Evolutionary conservation across 2,113 vertebrate genomes (phyloP), one percentile per base, ranked within the genome.

Genomic region (Fukomys damarensis): DNA sequence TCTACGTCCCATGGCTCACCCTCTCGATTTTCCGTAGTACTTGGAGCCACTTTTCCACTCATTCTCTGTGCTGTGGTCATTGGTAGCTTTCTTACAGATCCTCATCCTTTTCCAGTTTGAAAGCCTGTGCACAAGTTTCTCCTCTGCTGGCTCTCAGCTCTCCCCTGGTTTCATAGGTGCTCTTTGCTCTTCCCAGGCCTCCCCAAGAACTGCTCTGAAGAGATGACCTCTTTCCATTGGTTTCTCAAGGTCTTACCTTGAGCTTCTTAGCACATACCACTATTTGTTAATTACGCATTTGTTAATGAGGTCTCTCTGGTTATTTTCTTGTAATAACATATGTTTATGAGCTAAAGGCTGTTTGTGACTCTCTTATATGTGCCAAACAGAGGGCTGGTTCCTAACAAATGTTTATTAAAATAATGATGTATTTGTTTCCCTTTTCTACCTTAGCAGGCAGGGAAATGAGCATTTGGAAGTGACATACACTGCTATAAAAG

Each of bases 1-100:
- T 7, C 28, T 30, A 24, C 16, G 46, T 24, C 14, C 12, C 20
- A 2, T 2, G 10, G 58, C 1, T 10, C 46, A 10, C 0, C 7
- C 5, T 24, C 26, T 2, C 19, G 26, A 49, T 19, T 30, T 94
- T n/a, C 12, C n/a, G 2, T 56, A 54, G 70, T 20, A 16, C 59
- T 32, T 70, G 61, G 83, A 76, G 17, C 5, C 52, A 12, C 46
- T 35, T 10, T 65, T 2, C 30, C 35, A 14, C 16, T 70, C n/a
- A 9, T 49, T 81, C 9, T 76, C 24, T 88, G 52, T 54, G 41
- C 35, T 68, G 0, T 1, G 12, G 35, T 32, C 68, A 4, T 30
- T 70, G 2, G 49, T 7, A 46, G 7, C 24, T 93, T 61, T 41
- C 41, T 96, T 68, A 43, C 20, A 82, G 43, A 10, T 43, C 26